Conservation (phyloP, 2,113 vertebrate genomes). For the Hippopotamus amphibius region DNA sequence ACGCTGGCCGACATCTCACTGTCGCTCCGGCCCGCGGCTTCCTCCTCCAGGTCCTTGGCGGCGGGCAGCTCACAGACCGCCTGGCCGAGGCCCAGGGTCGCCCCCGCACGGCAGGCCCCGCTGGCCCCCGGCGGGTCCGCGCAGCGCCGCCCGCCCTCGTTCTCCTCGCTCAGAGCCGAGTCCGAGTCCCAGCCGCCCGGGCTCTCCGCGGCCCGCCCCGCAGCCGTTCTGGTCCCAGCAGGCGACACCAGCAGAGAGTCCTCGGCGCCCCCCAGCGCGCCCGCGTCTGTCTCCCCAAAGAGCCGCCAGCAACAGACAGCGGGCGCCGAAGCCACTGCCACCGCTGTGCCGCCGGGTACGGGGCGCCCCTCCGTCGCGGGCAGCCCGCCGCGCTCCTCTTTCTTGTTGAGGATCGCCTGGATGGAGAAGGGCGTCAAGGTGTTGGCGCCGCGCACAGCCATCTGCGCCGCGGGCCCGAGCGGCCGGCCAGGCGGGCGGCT, state of each 20-base stretch:
- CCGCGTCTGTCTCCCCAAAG: conserved; percentile 87
- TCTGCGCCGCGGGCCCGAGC: conserved; percentile 79
- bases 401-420: conserved; percentile 96
- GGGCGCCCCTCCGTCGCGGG: conserved; percentile 74
- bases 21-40: conserved; percentile 90
- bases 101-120: background rate
- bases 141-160: conserved; percentile 63
- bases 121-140: conserved; percentile 14
- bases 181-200: conserved; percentile 79
- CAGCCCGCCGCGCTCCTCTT: conserved; percentile 87
- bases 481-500: background rate
- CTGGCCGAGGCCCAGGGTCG: conserved; percentile 54
- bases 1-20: conserved; percentile 91
- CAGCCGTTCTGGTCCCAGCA: conserved; percentile 89
- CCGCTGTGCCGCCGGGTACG: conserved; percentile 55
- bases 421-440: conserved; percentile 96
- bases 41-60: conserved; percentile 80
- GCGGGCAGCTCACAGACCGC: conserved; percentile 70
- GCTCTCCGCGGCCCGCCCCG: conserved; percentile 90
- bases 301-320: conserved; percentile 93
- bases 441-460: conserved; percentile 91
- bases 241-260: conserved; percentile 72
- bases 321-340: conserved; percentile 59
- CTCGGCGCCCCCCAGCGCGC: conserved; percentile 84
- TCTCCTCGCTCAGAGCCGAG: conserved; percentile 75